Evolutionary conservation across 37 sponge, comb jelly and placozoan species (phyloP).

Genomic region (Aplysina aerophoba): DNA sequence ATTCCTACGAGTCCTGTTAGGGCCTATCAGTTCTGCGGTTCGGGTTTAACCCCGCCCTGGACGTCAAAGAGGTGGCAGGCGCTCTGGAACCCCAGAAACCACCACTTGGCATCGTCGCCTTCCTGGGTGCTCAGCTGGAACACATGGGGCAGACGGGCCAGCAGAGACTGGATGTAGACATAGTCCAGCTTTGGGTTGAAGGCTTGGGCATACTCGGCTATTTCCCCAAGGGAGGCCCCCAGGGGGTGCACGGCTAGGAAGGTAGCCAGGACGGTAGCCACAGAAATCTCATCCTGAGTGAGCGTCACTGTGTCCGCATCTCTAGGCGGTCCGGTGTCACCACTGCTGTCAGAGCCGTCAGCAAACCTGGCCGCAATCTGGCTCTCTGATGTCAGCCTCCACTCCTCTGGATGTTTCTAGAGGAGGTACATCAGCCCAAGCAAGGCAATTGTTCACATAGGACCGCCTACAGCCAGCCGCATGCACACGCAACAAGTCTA

Average conservation of each 20-base stretch:
- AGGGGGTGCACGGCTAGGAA: constrained; percentile 85
- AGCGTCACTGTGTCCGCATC: constrained; percentile 24
- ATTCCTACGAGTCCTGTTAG: too few relatives aligned
- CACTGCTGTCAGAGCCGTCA: neutral
- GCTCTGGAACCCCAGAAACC: constrained; percentile 88
- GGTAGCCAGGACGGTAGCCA: constrained; percentile 62
- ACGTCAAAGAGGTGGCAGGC: neutral
- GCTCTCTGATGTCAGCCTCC: constrained; percentile 55
- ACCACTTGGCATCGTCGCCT: constrained; percentile 61
- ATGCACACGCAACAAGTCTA: too few relatives aligned
- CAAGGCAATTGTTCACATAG: too few relatives aligned
- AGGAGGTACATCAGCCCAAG: neutral
- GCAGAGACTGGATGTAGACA: constrained; percentile 70
- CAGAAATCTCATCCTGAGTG: constrained; percentile 71
- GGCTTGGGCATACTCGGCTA: constrained; percentile 61
- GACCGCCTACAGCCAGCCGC: too few relatives aligned
- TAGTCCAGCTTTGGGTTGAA: constrained; percentile 61
- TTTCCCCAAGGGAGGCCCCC: constrained; percentile 73
- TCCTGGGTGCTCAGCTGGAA: constrained; percentile 61
- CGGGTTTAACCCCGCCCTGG: neutral
- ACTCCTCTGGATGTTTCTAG: constrained; percentile 68
- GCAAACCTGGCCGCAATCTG: neutral
- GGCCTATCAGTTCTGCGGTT: too few relatives aligned
- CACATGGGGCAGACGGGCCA: constrained; percentile 64
- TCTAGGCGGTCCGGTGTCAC: too few relatives aligned